Evolutionary conservation across 2,113 vertebrate species (phyloP), one percentile per base, ranked within the genome.

Genomic region (Laterallus jamaicensis): DNA sequence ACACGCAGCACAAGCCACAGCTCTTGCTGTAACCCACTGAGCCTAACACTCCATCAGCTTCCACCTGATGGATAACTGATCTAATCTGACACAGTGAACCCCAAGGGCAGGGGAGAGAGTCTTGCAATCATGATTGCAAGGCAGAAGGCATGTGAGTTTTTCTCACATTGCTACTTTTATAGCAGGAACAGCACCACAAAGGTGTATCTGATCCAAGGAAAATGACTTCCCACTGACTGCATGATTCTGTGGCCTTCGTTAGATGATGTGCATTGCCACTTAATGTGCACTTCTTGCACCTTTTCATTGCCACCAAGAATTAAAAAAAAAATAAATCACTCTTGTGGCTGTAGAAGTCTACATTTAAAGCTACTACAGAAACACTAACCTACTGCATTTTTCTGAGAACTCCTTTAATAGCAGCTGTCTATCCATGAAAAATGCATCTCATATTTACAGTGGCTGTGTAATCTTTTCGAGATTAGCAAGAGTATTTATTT

Each of bases 401-500:
- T 92, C 75, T 82, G 64, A 11, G 42, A 84, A 91, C 64, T 79
- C 74, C 92, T 94, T 84, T 37, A 92, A 76, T 0, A 79, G 62
- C 86, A 87, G 83, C 28, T 59, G 77, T 75, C 88, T 67, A 70
- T 54, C 82, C 31, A 79, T 6, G 15, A 93, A 92, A 90, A 82
- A 93, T 32, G 52, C 52, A 78, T 69, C 74, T 66, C 17, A 1
- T 96, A 55, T 93, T 97, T 95, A 93, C 91, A 94, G 56, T 59
- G 74, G 80, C 77, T 58, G 58, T 55, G 88, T 94, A 96, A 95
- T 82, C 83, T 84, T 58, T 86, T 19, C 47, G 66, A 96, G 82
- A 95, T 94, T 93, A 93, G 59, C 55, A 82, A 85, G 82, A 35
- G 54, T 96, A 76, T 96, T 97, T 97, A 84, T 94, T 96, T 88